A percentile compares a stretch with the other conserved stretches of the same genome.
Evolutionary conservation across 2,888 invertebrate genomes (phyloP).

Genomic region (Phaonia tiefii): DNA sequence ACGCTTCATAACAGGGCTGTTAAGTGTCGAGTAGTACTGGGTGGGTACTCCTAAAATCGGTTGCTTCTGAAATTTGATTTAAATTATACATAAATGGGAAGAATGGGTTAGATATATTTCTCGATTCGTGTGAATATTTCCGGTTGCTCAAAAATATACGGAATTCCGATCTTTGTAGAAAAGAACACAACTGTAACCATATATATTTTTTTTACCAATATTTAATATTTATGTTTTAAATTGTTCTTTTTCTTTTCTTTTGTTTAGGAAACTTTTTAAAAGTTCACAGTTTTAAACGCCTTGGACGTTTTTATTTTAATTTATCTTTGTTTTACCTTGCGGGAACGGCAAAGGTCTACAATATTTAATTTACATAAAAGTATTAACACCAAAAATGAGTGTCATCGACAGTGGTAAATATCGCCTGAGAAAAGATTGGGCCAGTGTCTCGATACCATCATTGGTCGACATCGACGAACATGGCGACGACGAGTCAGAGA

Average conservation of each 20-base stretch:
- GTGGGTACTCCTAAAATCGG: too few relatives aligned
- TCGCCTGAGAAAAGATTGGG: constrained; percentile 80
- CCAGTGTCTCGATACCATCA: constrained; percentile 80
- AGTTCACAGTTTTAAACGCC: constrained; percentile 49
- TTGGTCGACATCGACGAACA: constrained; percentile 80
- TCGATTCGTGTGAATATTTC: too few relatives aligned
- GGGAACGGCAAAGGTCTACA: neutral
- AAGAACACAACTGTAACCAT: constrained; percentile 11
- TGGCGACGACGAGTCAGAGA: constrained; percentile 69
- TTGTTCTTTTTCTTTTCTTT: constrained; percentile 32
- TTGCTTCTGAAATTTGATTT: too few relatives aligned
- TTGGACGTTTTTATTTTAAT: constrained; percentile 52
- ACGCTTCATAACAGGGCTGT: too few relatives aligned
- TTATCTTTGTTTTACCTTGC: constrained; percentile 16
- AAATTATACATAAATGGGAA: too few relatives aligned
- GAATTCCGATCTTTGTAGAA: too few relatives aligned
- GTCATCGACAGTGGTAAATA: constrained; percentile 79
- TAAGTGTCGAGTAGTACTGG: too few relatives aligned
- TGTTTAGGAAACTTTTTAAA: constrained; percentile 52
- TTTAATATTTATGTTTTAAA: constrained; percentile 32
- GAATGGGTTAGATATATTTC: too few relatives aligned
- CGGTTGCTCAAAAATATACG: too few relatives aligned
- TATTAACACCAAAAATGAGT: constrained; percentile 73
- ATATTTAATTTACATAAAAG: neutral
- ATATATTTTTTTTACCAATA: neutral